Base-by-base conservation (phyloP, 2,113 vertebrate genomes). In the Sorex fumeus region DNA sequence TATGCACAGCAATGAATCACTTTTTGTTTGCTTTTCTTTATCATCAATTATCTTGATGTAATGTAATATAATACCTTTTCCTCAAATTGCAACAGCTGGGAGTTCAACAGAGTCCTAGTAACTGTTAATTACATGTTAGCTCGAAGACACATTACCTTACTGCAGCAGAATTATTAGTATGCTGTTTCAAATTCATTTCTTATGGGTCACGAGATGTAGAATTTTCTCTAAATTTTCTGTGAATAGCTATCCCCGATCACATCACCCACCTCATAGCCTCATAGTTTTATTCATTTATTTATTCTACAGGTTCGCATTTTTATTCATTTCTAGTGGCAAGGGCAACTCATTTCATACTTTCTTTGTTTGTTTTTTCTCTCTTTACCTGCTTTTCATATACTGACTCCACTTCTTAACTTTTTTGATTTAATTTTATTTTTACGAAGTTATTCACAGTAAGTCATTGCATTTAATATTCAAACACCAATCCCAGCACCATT, bases 271-370 rank as follows among this genome's bases (percentile, higher is more conserved):
- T 78, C 19, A 69, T 13, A 32, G 27, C 45, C 30, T 78, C 19
- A 69, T 13, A 32, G 27, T 57, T 74, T 67, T 34, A 84, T 25
- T 72, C 50, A 60, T 71, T 71, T 86, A 43, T 78, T 86, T 84
- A 87, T 32, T 40, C 27, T 50, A 1, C 84, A 9, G 18, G 12
- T 50, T 45, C 64, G 25, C 40, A 67, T 16, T 43, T 60, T 45
- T 40, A 32, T 75, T 77, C 18, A 53, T 28, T 64, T 27, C 34
- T n/a, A 50, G 15, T 79, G 80, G 77, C 67, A 23, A 57, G 19
- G 15, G 4, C 28, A 74, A 1, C 25, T 93, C 32, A 82, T 47
- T 1, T 82, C 75, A 82, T 71, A 45, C 80, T 57, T 57, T 34
- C 82, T n/a, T 34, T 67, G 23, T n/a, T 34, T 67, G 23, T 19